A percentile compares a stretch with the other conserved stretches of the same genome.
Conservation (phyloP, 1,140 invertebrate genomes). For the Patella vulgata region DNA sequence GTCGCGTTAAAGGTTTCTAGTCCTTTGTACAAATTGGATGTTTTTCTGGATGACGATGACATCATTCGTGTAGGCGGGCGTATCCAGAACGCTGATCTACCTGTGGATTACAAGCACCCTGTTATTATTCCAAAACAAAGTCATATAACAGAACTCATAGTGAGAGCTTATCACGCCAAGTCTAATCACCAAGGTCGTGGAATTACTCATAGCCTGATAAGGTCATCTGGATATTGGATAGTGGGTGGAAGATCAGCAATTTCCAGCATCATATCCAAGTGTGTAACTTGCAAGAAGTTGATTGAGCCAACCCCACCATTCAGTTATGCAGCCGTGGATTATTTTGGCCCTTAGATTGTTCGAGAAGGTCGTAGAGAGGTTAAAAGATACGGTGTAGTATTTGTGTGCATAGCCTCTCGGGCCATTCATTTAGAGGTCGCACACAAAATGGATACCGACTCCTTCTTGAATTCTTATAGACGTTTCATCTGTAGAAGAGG, state of each 20-base stretch:
- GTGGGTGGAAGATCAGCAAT: constrained; percentile 19
- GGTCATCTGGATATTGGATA: constrained; percentile 30
- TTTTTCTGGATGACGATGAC: constrained; percentile 15
- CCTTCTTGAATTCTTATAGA: constrained; percentile 33
- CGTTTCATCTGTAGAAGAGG: constrained; percentile 34
- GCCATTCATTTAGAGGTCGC: constrained; percentile 40
- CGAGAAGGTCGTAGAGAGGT: constrained; percentile 35
- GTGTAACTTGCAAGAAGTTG: constrained; percentile 31
- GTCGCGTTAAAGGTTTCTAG: too few species aligned
- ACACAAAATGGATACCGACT: constrained; percentile 36
- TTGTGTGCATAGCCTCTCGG: constrained; percentile 33
- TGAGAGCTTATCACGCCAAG: constrained; percentile 18
- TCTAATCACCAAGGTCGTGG: constrained; percentile 28
- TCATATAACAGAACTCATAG: constrained; percentile 21
- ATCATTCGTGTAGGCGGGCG: constrained; percentile 26
- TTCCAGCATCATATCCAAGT: constrained; percentile 12
- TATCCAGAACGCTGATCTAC: constrained; percentile 12
- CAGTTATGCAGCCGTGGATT: constrained; percentile 31
- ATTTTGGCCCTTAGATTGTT: constrained; percentile 39
- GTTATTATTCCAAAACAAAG: constrained; percentile 19
- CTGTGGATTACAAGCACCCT: constrained; percentile 5
- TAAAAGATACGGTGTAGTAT: constrained; percentile 38
- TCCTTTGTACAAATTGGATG: constrained; percentile 18
- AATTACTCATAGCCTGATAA: constrained; percentile 23
- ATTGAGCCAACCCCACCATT: too few species aligned